These are phyloP conservation scores for Oxyura jamaicensis DNA, from an alignment of 2,113 vertebrate species.

Conservation along the genomic window DNA sequence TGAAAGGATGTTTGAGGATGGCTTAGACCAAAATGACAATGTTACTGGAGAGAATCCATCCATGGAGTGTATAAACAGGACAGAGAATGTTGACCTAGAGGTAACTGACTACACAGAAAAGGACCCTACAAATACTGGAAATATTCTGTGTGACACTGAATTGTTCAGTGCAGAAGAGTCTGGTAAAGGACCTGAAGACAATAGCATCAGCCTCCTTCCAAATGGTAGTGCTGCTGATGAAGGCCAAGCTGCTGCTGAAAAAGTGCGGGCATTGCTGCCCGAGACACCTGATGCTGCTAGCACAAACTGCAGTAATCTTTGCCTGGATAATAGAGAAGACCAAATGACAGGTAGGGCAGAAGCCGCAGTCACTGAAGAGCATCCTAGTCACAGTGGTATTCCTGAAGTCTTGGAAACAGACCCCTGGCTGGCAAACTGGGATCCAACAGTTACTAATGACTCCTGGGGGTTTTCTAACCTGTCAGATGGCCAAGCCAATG, in stretches of 20 bases:
- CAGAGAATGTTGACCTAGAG: background rate
- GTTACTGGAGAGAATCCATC: background rate
- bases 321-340: slow-evolving; percentile 28
- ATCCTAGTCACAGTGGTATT: slow-evolving; percentile 19
- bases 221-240: background rate
- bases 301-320: slow-evolving; percentile 6
- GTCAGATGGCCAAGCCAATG: slow-evolving; percentile 64
- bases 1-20: background rate
- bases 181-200: slow-evolving; percentile 13
- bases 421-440: slow-evolving; percentile 73
- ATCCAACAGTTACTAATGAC: slow-evolving; percentile 67
- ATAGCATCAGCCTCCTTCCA: background rate
- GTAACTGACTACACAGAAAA: slow-evolving; percentile 24
- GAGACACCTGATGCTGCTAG: slow-evolving; percentile 8
- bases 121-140: background rate
- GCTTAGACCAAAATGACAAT: background rate
- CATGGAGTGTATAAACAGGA: background rate
- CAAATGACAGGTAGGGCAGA: slow-evolving; percentile 8
- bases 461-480: slow-evolving; percentile 67
- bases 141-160: slow-evolving; percentile 6
- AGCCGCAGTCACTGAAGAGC: background rate
- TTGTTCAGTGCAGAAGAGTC: slow-evolving; percentile 28
- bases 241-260: slow-evolving; percentile 32
- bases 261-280: background rate
- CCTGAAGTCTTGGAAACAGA: slow-evolving; percentile 66